A percentile compares a stretch with the other conserved stretches of the same genome.
phyloP scores from a whole-genome alignment of 2,113 vertebrate species.

The Albula goreensis region DNA sequence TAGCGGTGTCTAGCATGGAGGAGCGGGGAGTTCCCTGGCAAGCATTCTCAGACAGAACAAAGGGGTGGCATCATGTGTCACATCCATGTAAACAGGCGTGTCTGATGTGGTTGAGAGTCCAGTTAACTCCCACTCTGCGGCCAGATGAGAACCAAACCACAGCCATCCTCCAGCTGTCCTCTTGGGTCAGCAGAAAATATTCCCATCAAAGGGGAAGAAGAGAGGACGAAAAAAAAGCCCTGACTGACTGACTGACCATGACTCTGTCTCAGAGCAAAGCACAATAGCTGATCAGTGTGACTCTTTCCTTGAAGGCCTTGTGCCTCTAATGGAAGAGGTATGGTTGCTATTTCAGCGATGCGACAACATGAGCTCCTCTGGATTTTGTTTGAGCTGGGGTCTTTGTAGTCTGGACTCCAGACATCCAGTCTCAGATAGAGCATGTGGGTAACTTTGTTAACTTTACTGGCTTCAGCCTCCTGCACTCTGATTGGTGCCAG shows the following conservation, averaged over 20 bases:
- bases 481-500: no score
- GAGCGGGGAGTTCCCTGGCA: constrained; percentile 34
- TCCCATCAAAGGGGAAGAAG: constrained; percentile 36
- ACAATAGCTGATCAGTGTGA: background rate
- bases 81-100: constrained; percentile 45
- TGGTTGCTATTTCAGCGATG: background rate
- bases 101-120: constrained; percentile 52
- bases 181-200: constrained; percentile 59
- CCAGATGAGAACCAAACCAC: constrained; percentile 54
- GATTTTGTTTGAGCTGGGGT: background rate
- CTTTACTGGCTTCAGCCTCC: no score
- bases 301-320: background rate
- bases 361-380: background rate
- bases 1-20: background rate
- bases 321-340: background rate
- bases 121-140: constrained; percentile 47
- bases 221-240: constrained; percentile 26
- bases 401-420: background rate
- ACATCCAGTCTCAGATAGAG: no score
- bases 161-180: constrained; percentile 59
- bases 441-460: no score
- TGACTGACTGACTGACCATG: constrained; percentile 36
- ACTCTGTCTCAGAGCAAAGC: background rate
- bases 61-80: constrained; percentile 50
- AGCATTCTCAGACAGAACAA: constrained; percentile 50